These are phyloP conservation scores for Drosophila mayri DNA, from an alignment of 1,140 invertebrate genomes.

Conservation along the genomic window DNA sequence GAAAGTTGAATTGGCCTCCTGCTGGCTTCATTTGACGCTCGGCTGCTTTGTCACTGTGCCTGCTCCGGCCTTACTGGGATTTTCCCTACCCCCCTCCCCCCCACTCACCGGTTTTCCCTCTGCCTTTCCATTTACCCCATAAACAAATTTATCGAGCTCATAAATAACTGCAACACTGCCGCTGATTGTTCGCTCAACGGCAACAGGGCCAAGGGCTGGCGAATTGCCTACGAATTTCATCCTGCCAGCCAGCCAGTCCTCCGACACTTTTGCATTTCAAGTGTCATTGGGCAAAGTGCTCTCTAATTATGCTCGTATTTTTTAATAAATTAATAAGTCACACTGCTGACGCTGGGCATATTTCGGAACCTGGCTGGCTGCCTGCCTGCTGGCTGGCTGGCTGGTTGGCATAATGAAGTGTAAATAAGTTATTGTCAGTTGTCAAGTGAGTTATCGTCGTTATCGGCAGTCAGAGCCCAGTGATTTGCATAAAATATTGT, in stretches of 20 bases:
- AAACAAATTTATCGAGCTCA: constrained; percentile 84
- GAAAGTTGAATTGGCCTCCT: constrained; percentile 66
- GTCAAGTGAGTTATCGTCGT: constrained; percentile 81
- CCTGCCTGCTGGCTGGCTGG: neutral
- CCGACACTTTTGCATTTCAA: constrained; percentile 71
- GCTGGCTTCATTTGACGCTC: constrained; percentile 79
- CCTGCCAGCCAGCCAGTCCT: neutral
- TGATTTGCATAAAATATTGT: constrained; percentile 83
- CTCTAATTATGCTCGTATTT: constrained; percentile 82
- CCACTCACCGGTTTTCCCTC: neutral
- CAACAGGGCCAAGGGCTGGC: constrained; percentile 28
- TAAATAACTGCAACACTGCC: constrained; percentile 83
- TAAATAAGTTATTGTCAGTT: constrained; percentile 83
- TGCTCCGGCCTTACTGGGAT: neutral
- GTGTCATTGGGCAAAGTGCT: constrained; percentile 81
- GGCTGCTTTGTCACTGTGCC: constrained; percentile 33
- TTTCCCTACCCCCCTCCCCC: neutral
- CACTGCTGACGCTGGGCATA: constrained; percentile 71
- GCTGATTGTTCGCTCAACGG: constrained; percentile 75
- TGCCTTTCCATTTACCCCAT: constrained; percentile 44
- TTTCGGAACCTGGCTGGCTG: constrained; percentile 27
- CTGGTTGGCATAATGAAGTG: constrained; percentile 74
- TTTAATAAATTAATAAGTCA: constrained; percentile 84
- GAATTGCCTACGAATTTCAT: neutral
- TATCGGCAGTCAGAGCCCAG: constrained; percentile 60